A percentile compares a stretch with the other conserved stretches of the same genome.
phyloP scores from a whole-genome alignment of 2,888 invertebrate species.

The Caenorhabditis sp. region DNA sequence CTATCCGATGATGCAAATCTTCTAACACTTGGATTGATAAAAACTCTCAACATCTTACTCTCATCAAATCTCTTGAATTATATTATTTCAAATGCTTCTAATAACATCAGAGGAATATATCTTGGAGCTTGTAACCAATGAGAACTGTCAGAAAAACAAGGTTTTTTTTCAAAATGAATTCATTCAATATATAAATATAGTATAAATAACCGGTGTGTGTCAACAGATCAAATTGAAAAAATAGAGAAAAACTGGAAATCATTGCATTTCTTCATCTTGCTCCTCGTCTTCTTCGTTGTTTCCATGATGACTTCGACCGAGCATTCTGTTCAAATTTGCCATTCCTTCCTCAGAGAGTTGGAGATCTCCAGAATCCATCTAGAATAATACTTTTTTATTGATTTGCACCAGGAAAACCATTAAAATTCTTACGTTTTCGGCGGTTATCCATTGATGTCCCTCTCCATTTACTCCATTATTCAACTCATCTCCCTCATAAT shows the following conservation, averaged over 20 bases:
- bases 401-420: too few species aligned
- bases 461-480: slow-evolving; percentile 4
- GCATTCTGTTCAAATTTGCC: slow-evolving; percentile 60
- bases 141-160: background rate
- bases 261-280: slow-evolving; percentile 32
- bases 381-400: slow-evolving; percentile 3
- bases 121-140: background rate
- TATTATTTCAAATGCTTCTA: background rate
- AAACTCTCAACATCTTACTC: background rate
- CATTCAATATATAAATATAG: background rate
- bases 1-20: background rate
- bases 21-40: background rate
- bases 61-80: background rate
- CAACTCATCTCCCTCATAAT: slow-evolving; percentile 17
- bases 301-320: slow-evolving; percentile 24
- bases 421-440: slow-evolving; percentile 39
- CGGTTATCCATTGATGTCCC: slow-evolving; percentile 47
- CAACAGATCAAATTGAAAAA: slow-evolving; percentile 3
- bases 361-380: slow-evolving; percentile 33
- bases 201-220: background rate
- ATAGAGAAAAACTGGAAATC: background rate
- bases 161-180: background rate
- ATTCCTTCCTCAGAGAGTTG: slow-evolving; percentile 61
- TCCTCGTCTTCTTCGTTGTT: slow-evolving; percentile 13
- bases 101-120: background rate